Evolutionary conservation across 2,888 invertebrate species (phyloP).

Genomic region (Melanotus villosus): DNA sequence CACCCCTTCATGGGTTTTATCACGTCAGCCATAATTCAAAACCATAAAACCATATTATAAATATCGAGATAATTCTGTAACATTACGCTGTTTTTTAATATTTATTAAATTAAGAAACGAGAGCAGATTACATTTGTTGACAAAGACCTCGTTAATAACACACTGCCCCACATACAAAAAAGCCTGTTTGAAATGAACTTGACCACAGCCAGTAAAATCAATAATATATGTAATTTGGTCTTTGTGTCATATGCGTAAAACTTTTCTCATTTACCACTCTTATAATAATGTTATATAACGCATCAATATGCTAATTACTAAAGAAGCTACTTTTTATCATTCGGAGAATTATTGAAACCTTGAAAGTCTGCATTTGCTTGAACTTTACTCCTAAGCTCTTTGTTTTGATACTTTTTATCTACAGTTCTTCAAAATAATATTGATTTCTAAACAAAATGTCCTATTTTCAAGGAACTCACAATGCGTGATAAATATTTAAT

Average conservation of each 20-base stretch:
- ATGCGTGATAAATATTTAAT: too few relatives aligned
- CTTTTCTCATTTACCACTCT: too few relatives aligned
- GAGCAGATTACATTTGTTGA: background rate
- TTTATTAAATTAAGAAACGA: background rate
- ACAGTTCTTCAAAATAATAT: background rate
- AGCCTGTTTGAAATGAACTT: background rate
- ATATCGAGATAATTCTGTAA: too few relatives aligned
- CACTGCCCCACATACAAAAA: conserved; percentile 1
- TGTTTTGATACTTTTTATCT: background rate
- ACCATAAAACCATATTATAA: too few relatives aligned
- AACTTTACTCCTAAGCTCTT: background rate
- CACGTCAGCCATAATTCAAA: too few relatives aligned
- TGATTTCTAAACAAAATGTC: too few relatives aligned
- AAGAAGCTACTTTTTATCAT: background rate
- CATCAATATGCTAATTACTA: background rate
- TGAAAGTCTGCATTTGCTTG: background rate
- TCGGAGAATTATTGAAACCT: background rate
- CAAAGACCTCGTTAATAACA: background rate
- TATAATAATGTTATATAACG: too few relatives aligned
- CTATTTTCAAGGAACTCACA: too few relatives aligned
- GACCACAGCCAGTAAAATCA: conserved; percentile 2
- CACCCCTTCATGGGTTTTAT: too few relatives aligned
- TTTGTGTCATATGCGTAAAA: too few relatives aligned
- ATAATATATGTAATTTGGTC: too few relatives aligned
- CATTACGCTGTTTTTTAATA: too few relatives aligned